Base-by-base conservation (phyloP, 2,113 vertebrate genomes). In the Scatophagus argus region DNA sequence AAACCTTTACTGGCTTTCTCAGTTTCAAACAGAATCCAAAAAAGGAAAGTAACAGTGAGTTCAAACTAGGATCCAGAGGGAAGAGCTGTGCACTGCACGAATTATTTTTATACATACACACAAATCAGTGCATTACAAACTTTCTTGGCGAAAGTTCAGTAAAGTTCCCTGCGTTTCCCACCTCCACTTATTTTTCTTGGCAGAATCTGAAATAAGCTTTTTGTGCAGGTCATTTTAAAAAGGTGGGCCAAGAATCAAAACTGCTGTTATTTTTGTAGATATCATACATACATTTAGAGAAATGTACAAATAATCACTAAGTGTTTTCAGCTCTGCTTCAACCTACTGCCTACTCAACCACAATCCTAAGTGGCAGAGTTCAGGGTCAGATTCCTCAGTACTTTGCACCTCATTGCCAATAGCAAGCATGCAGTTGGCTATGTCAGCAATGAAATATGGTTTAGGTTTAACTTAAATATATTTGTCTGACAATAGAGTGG, bases 381-480 rank as follows among this genome's bases (percentile, higher is more conserved):
- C 21, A 55, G 52, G 38, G 82, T 87, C 79, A 79, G 47, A 84
- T 77, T 87, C 54, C 77, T 81, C 70, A 56, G 65, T 77, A 73
- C 77, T 83, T 78, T 81, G 82, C 83, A 79, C 51, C 59, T 59
- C 54, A 27, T 71, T 72, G 82, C 60, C 74, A 78, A 63, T 3
- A 31, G 49, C 52, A 69, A 32, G 38, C 14, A 12, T 59, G 29
- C 31, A 14, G 47, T 64, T 78, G 12, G n/a, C 63, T 12, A 5
- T 51, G 27, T 46, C 9, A 47, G 4, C 6, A 12, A 5, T n/a
- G 14, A 83, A 51, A 54, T 56, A 21, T 76, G 27, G 74, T 74
- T 77, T 43, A 69, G 4, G 41, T 62, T 64, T 39, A 64, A 67
- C 51, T 62, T 38, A 65, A 62, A 41, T 47, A 32, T 59, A 12